Percentiles rank a stretch among this genome's conserved stretches.
phyloP scores from a whole-genome alignment of 2,888 invertebrate genomes.

The Eristalis intricaria region DNA sequence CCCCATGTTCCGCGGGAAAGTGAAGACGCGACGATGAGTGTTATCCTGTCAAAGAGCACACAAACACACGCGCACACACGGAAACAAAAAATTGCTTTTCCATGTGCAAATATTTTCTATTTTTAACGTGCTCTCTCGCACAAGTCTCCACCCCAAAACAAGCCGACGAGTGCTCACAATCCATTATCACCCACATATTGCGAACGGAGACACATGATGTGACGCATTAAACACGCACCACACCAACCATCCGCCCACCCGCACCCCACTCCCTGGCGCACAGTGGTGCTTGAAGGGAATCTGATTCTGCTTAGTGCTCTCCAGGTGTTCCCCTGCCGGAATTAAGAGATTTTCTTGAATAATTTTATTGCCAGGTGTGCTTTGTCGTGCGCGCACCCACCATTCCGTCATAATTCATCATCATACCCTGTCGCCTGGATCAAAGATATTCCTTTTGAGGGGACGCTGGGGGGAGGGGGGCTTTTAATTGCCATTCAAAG shows the following conservation, averaged over 20 bases:
- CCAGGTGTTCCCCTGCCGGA: slow-evolving; percentile 41
- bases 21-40: not conserved
- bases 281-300: slow-evolving; percentile 8
- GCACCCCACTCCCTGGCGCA: not conserved
- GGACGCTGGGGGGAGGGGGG: not conserved
- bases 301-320: slow-evolving; percentile 4
- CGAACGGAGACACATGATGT: not conserved
- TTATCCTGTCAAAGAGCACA: slow-evolving; percentile 17
- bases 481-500: slow-evolving; percentile 45
- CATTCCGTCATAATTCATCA: slow-evolving; percentile 53
- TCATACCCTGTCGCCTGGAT: not conserved
- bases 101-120: slow-evolving; percentile 46
- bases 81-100: slow-evolving; percentile 1
- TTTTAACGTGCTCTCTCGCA: slow-evolving; percentile 26
- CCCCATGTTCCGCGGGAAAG: not conserved
- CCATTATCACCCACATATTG: slow-evolving; percentile 42
- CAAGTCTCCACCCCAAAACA: slow-evolving; percentile 22
- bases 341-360: slow-evolving; percentile 39
- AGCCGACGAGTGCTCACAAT: slow-evolving; percentile 14
- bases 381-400: not conserved
- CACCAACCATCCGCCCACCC: slow-evolving; percentile 11
- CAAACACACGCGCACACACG: not conserved
- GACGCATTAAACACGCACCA: slow-evolving; percentile 12
- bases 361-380: slow-evolving; percentile 17
- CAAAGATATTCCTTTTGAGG: slow-evolving; percentile 22